A percentile compares a stretch with the other conserved stretches of the same genome.
phyloP scores from a whole-genome alignment of 2,797 vertebrate genomes.

The Allobates femoralis region DNA sequence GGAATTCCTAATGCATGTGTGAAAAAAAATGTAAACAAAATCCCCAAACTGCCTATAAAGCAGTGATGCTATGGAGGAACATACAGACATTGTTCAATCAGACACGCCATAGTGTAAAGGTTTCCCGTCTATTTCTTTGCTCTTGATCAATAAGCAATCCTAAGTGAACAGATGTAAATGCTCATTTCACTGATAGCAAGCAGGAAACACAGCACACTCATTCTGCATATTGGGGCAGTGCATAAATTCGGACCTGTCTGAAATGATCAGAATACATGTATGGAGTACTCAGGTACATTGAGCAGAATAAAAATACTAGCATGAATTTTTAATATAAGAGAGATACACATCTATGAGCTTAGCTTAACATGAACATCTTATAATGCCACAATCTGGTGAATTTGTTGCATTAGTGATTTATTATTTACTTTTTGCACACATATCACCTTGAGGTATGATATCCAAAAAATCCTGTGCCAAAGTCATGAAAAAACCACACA shows the following conservation, averaged over 20 bases:
- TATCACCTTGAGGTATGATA: constrained; percentile 50
- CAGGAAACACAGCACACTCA: no score
- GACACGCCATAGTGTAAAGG: not conserved
- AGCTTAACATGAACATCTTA: not conserved
- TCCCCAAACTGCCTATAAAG: not conserved
- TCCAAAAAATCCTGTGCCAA: constrained; percentile 30
- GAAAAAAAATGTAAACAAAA: not conserved
- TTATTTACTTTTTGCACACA: constrained; percentile 30
- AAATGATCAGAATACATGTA: not conserved
- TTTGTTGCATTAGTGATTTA: constrained; percentile 44
- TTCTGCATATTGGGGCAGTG: no score
- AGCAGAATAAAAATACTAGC: not conserved
- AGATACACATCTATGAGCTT: not conserved
- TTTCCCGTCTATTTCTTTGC: not conserved
- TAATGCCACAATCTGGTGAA: not conserved
- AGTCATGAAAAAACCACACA: constrained; percentile 27
- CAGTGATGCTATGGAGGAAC: not conserved
- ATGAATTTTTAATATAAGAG: not conserved
- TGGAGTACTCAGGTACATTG: not conserved
- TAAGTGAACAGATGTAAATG: not conserved
- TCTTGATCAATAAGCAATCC: not conserved
- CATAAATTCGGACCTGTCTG: not conserved
- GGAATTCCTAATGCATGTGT: no score
- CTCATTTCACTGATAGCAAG: no score
- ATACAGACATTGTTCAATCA: not conserved